Evolutionary conservation across 2,797 vertebrate species (phyloP), one percentile per base, ranked within the genome.

Genomic region (Alosa sapidissima): DNA sequence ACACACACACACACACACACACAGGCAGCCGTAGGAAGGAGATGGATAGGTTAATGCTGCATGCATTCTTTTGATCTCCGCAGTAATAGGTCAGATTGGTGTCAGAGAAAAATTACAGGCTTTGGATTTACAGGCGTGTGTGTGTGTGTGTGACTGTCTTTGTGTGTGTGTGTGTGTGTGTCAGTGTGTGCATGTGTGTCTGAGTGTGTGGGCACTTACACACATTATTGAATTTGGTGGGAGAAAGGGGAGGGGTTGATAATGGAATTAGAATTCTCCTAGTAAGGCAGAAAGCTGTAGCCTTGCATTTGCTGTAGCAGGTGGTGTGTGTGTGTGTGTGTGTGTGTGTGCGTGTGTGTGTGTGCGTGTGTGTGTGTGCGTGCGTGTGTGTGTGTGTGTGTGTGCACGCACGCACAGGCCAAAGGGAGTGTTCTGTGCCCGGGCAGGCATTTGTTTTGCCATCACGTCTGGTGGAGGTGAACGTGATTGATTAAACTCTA

Each of bases 401-500:
- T 4, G 14, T 19, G 54, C 54, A n/a, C n/a, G n/a, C n/a, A n/a
- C n/a, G n/a, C n/a, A 0, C 52, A 54, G 52, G 2, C 52, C 52
- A 54, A 28, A 51, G 52, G 16, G 52, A 55, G 5, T 58, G 16
- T 58, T 58, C 55, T 21, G 21, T 21, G 75, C 82, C 72, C 10
- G 41, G 24, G n/a, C 58, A 81, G 81, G 83, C 21, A 14, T 87
- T 82, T 87, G 87, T 84, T 82, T 83, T 68, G 78, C 83, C 85
- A 78, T 85, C 68, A 81, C 84, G 81, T 82, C 72, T 47, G 78
- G 58, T 28, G 86, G 72, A 86, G 82, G 81, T 84, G 24, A 41
- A 75, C 84, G 89, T 92, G 91, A 92, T 90, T 89, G 89, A 92
- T 93, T 92, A 89, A 89, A 91, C 75, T 82, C 85, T 87, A 87